Evolutionary conservation across 2,113 vertebrate species (phyloP).

Genomic region (Nyctibius bracteatus): DNA sequence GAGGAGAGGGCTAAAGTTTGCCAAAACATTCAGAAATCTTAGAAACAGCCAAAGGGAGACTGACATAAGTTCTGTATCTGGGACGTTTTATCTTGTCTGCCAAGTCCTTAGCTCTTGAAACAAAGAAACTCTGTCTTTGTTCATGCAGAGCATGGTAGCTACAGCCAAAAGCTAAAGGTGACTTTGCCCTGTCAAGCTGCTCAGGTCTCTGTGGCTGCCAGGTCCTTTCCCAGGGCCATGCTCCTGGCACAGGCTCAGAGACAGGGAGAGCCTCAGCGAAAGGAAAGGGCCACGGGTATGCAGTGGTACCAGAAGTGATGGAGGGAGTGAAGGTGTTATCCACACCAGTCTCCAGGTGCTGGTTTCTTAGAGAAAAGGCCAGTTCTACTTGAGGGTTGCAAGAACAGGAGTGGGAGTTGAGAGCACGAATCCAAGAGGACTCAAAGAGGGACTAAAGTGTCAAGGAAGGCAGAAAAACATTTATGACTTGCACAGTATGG

Average conservation of each 20-base stretch:
- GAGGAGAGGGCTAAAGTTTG: not conserved
- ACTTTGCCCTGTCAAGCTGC: not conserved
- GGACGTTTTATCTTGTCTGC: not conserved
- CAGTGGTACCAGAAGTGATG: not conserved
- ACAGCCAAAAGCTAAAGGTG: not conserved
- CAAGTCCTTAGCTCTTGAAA: not conserved
- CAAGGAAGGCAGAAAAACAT: accelerated
- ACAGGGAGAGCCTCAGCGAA: not conserved
- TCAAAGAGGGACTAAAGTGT: not conserved
- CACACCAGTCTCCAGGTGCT: not conserved
- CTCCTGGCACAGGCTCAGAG: not conserved
- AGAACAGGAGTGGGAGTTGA: not conserved
- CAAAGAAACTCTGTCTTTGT: conserved; percentile 26
- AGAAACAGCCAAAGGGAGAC: conserved; percentile 11
- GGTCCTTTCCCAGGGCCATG: not conserved
- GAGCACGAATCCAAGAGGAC: not conserved
- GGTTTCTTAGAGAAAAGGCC: not conserved
- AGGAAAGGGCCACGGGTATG: not conserved
- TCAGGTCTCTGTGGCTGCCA: not conserved
- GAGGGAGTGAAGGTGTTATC: not conserved
- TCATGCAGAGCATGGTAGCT: not conserved
- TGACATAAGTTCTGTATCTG: conserved; percentile 12
- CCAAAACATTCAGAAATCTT: conserved; percentile 27
- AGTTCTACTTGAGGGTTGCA: not conserved
- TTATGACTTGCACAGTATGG: not conserved